Conservation (phyloP, 2,888 invertebrate species). For the Coecobrya sp. region DNA sequence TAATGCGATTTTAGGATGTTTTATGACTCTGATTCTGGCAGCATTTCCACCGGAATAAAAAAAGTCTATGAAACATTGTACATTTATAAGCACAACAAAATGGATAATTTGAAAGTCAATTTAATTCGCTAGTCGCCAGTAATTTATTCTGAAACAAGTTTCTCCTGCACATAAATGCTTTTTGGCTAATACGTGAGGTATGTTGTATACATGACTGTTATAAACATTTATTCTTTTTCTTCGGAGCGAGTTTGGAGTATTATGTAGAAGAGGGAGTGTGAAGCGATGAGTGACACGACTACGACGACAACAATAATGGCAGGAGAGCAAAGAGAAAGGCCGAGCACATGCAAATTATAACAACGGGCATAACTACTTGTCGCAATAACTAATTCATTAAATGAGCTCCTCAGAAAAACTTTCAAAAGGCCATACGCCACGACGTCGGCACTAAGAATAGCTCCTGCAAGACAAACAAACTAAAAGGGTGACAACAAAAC, state of each 20-base stretch:
- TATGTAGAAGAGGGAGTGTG: background rate
- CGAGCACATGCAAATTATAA: slow-evolving; percentile 16
- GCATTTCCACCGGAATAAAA: background rate
- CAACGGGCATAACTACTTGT: slow-evolving; percentile 20
- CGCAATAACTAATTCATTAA: slow-evolving; percentile 71
- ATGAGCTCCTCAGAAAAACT: background rate
- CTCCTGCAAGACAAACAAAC: background rate
- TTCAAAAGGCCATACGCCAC: slow-evolving; percentile 36
- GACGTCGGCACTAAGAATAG: background rate
- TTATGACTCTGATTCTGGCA: slow-evolving; percentile 33
- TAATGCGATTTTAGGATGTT: slow-evolving; percentile 14
- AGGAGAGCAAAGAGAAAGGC: background rate
- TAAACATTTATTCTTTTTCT: background rate
- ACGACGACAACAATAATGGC: background rate
- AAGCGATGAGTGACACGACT: slow-evolving; percentile 2
- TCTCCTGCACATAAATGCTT: background rate
- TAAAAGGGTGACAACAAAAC: background rate
- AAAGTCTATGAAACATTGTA: background rate
- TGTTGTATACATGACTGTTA: background rate
- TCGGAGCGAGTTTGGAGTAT: background rate
- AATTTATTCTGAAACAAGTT: slow-evolving; percentile 34
- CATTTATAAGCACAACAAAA: background rate
- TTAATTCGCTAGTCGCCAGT: slow-evolving; percentile 7
- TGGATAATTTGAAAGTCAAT: background rate
- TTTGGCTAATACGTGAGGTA: background rate